phyloP scores from a whole-genome alignment of 1,140 invertebrate species.

The Drosophila malerkotliana region DNA sequence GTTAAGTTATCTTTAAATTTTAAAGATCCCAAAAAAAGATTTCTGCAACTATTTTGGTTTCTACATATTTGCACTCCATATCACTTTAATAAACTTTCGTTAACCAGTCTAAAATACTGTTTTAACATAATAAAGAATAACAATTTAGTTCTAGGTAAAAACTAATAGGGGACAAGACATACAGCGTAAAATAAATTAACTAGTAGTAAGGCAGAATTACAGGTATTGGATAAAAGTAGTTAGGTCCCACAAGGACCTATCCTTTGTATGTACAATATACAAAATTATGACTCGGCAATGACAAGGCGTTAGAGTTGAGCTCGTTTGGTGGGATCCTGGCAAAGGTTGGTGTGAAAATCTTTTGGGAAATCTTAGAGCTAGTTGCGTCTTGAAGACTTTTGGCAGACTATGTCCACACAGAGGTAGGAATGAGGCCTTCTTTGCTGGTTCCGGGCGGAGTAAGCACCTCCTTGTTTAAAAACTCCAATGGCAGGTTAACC shows the following conservation, averaged over 20 bases:
- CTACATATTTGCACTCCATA: slow-evolving; percentile 31
- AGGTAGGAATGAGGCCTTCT: slow-evolving; percentile 92
- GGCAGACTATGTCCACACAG: slow-evolving; percentile 89
- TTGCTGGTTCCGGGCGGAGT: slow-evolving; percentile 91
- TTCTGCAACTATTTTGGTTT: background rate
- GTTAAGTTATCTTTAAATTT: too few relatives aligned
- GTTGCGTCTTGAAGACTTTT: slow-evolving; percentile 57
- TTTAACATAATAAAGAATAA: slow-evolving; percentile 64
- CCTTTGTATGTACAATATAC: slow-evolving; percentile 23
- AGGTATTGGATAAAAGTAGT: slow-evolving; percentile 7
- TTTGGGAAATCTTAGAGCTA: slow-evolving; percentile 22
- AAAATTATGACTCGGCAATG: slow-evolving; percentile 58
- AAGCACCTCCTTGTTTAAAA: slow-evolving; percentile 92
- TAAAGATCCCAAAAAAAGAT: background rate
- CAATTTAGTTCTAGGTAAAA: slow-evolving; percentile 35
- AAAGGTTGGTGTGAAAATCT: background rate
- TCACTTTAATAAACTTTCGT: slow-evolving; percentile 52
- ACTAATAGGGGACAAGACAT: slow-evolving; percentile 51
- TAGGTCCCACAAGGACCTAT: slow-evolving; percentile 13
- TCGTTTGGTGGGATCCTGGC: slow-evolving; percentile 65
- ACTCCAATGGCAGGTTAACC: slow-evolving; percentile 93
- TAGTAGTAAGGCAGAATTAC: slow-evolving; percentile 36
- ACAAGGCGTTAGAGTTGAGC: slow-evolving; percentile 50
- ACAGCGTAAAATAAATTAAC: slow-evolving; percentile 68
- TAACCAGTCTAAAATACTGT: slow-evolving; percentile 73